Evolutionary conservation across 92 coral and sea anemone genomes (phyloP), one percentile per base, ranked within the genome.

Genomic region (Parazoanthus atlanticus): DNA sequence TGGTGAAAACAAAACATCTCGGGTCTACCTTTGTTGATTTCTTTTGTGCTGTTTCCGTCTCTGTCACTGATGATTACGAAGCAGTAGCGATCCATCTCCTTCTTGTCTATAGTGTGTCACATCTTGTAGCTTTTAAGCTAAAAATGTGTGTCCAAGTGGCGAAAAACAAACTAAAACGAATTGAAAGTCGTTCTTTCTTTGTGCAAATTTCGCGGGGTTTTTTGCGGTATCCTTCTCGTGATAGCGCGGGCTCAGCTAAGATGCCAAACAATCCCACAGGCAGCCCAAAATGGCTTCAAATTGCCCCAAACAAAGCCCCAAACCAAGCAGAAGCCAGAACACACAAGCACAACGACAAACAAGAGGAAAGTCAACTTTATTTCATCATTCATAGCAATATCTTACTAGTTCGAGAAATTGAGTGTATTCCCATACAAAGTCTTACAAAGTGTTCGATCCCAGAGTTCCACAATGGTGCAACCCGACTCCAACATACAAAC

Each of bases 181-280:
- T 46, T 16, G 8, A 26, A 33, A 32, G 1, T 32, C n/a, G 67
- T 82, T 36, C 25, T 3, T 23, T 43, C 78, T 84, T 69, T 47
- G 34, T 70, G 87, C 77, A 70, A 84, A 84, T 84, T 84, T 84
- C 87, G 78, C 87, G 87, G 87, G 78, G 6, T 9, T 84, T 84
- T 71, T 17, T 84, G 87, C 87, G 87, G 87, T 70, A 16, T 43
- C 54, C 36, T 30, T 72, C 17, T 26, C 4, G 2, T 12, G 25
- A 61, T 69, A 84, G 43, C 78, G 87, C 87, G 40, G 87, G 87
- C 87, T 84, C 87, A 84, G 30, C 47, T 47, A n/a, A 78, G 58
- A 77, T 25, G 30, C n/a, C n/a, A n/a, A n/a, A n/a, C n/a, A n/a
- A 36, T 36, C 38, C 38, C 38, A 36, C 38, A 36, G 38, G 38